Evolutionary conservation across 2,797 vertebrate species (phyloP), one percentile per base, ranked within the genome.

Genomic region (Sebastes iracundus): DNA sequence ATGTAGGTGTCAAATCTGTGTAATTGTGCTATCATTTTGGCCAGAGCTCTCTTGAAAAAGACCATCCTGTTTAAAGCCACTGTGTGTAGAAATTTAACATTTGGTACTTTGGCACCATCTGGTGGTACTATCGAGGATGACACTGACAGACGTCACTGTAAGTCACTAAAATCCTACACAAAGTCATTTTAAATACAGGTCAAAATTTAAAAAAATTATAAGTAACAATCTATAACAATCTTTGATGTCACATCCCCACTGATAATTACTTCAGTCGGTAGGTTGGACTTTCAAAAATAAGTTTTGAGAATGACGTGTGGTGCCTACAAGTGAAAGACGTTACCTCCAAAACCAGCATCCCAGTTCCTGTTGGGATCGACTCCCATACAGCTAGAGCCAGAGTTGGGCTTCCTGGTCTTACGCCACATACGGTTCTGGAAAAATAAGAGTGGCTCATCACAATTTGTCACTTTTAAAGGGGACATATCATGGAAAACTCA

Each of bases 321-420:
- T 18, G 18, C 55, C 11, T 16, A 18, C 2, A 5, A 25, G 8
- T 2, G 11, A 13, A 56, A 75, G n/a, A 33, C 1, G 0, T 89
- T 95, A 98, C 98, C 81, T 96, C 97, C 98, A 79, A 98, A 99
- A 11, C 94, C 97, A 33, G 96, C 93, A 0, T 98, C 96, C 97
- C 97, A 99, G 95, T 99, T 99, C 91, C 98, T 96, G 95, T 99
- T 99, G 90, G 97, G 96, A 33, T 99, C 98, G 1, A 96, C 97
- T 2, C 98, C 98, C 0, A 96, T 2, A 1, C 98, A 99, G 4
- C 1, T 0, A 0, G 95, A 94, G 18, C 96, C 95, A 0, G 90
- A 0, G 6, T 90, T 92, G 63, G 27, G 88, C 74, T 97, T 99
- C 72, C 97, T 97, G 79, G 98, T 99, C 94, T 99, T 99, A 85